Percentiles rank a stretch among this genome's conserved stretches.
Evolutionary conservation across 1,140 invertebrate species (phyloP).

Genomic region (Popillia japonica): DNA sequence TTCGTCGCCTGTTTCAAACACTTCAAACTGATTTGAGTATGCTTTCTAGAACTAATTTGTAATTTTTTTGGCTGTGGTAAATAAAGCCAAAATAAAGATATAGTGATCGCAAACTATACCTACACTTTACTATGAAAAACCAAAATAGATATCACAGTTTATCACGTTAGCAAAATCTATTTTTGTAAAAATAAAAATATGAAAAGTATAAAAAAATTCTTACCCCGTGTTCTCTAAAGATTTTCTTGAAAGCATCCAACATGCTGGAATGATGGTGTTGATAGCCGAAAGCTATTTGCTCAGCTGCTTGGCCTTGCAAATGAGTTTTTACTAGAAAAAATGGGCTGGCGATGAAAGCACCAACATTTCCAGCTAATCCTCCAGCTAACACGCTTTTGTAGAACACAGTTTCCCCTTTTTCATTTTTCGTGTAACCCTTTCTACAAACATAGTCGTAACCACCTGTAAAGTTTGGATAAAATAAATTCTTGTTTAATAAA

Average conservation of each 20-base stretch:
- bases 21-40: too few species aligned
- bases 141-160: too few species aligned
- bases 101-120: too few species aligned
- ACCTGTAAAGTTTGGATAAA: neutral
- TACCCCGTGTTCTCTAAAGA: slow-evolving; percentile 77
- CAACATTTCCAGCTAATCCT: slow-evolving; percentile 59
- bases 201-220: too few species aligned
- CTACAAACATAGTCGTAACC: slow-evolving; percentile 37
- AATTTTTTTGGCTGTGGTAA: too few species aligned
- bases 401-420: slow-evolving; percentile 73
- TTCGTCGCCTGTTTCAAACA: too few species aligned
- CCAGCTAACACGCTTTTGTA: slow-evolving; percentile 61
- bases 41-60: too few species aligned
- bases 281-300: slow-evolving; percentile 84
- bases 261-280: slow-evolving; percentile 82
- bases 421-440: slow-evolving; percentile 52
- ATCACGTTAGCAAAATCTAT: too few species aligned
- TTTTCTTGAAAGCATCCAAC: slow-evolving; percentile 69
- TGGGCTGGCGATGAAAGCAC: slow-evolving; percentile 80
- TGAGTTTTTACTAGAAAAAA: slow-evolving; percentile 90
- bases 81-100: too few species aligned
- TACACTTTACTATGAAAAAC: too few species aligned
- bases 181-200: neutral
- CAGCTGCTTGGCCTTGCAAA: slow-evolving; percentile 79
- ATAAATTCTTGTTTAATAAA: too few species aligned